A percentile compares a stretch with the other conserved stretches of the same genome.
phyloP scores from a whole-genome alignment of 2,888 invertebrate species.

The Invenusta paracnida region DNA sequence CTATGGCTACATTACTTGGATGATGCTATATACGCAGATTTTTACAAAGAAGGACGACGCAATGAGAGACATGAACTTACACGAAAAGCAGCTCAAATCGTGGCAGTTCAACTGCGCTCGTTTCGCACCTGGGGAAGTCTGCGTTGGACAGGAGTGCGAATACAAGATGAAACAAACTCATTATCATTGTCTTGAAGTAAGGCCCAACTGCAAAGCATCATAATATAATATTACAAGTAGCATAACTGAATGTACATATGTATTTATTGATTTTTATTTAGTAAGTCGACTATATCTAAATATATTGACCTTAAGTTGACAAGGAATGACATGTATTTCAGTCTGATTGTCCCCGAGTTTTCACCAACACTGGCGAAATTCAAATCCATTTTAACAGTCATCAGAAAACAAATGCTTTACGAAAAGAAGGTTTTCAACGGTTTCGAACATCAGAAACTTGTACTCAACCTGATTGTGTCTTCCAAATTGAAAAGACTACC shows the following conservation, averaged over 20 bases:
- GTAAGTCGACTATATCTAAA: too few species aligned
- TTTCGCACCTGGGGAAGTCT: background rate
- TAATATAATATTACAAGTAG: too few species aligned
- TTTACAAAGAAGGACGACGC: background rate
- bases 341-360: slow-evolving; percentile 72
- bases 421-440: slow-evolving; percentile 92
- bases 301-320: too few species aligned
- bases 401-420: slow-evolving; percentile 90
- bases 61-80: background rate
- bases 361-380: slow-evolving; percentile 94
- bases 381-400: slow-evolving; percentile 99
- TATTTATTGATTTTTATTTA: too few species aligned
- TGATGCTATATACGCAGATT: background rate
- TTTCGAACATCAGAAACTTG: slow-evolving; percentile 93
- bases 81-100: background rate
- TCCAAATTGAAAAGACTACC: slow-evolving; percentile 87
- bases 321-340: slow-evolving; percentile 50
- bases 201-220: too few species aligned
- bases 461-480: slow-evolving; percentile 80
- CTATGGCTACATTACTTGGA: too few species aligned
- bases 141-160: background rate
- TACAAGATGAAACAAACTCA: background rate
- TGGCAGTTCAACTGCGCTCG: slow-evolving; percentile 13
- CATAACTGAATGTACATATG: too few species aligned
- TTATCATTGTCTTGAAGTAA: slow-evolving; percentile 9